Evolutionary conservation across 2,113 vertebrate genomes (phyloP).

Genomic region (Orycteropus afer): DNA sequence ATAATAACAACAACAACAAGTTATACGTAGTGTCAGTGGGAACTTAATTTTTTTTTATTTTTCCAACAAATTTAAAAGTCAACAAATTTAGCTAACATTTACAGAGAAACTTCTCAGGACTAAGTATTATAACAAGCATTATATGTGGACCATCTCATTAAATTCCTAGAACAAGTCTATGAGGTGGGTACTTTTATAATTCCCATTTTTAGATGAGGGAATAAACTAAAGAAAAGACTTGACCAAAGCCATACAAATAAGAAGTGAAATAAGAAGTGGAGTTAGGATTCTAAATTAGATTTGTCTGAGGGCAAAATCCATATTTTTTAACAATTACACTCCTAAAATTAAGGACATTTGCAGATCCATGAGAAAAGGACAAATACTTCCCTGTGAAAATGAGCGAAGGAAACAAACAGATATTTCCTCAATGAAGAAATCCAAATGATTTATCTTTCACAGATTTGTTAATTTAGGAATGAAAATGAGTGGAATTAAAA

Average conservation of each 20-base stretch:
- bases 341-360: background rate
- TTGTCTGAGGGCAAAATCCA: background rate
- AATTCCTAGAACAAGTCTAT: background rate
- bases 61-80: background rate
- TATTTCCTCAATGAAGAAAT: background rate
- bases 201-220: background rate
- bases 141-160: background rate
- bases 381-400: background rate
- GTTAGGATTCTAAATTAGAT: background rate
- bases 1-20: background rate
- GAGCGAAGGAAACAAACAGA: background rate
- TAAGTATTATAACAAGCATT: background rate
- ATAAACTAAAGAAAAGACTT: background rate
- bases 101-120: background rate
- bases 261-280: background rate
- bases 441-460: background rate
- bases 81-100: background rate
- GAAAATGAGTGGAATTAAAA: background rate
- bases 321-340: conserved; percentile 11
- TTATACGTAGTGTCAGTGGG: background rate
- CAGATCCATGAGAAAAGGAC: background rate
- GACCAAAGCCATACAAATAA: background rate
- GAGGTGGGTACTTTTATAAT: background rate
- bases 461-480: background rate
- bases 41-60: too few species aligned